Evolutionary conservation across 1,140 invertebrate species (phyloP), one percentile per base, ranked within the genome.

Genomic region (Drosophila pectinifera): DNA sequence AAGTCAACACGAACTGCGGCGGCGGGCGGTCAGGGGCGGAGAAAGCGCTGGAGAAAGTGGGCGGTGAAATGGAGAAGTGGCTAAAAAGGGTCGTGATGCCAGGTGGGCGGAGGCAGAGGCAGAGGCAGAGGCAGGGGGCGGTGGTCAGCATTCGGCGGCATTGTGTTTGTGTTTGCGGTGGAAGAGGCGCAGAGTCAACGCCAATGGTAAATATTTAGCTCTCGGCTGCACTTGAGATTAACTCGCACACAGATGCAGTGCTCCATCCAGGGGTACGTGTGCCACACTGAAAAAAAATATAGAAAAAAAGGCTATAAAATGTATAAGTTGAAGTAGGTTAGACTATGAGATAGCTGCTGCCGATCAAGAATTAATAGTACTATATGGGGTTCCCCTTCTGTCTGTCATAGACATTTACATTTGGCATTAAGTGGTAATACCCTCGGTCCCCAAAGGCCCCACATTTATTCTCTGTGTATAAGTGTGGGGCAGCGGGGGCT

Each of bases 141-240:
- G 31, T 34, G 39, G 46, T 45, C 48, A 41, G 39, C 45, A 26
- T 24, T n/a, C 34, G 45, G 63, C 54, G 53, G 54, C 38, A 36
- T 24, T 64, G 62, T 64, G 59, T 43, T 65, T 68, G 59, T 20
- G 62, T 51, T 38, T 65, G 64, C 43, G 64, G 45, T 34, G 38
- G 54, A 6, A 55, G 57, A 56, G 56, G 39, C 68, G 55, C 48
- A 69, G 53, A 61, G 68, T 63, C 63, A 75, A 67, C 69, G 77
- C 63, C 63, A 85, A 78, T 81, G 74, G 83, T 78, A 86, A 86
- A 86, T 86, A 86, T 86, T 86, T 88, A 86, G 79, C 83, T 86
- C 83, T 88, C 70, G 82, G 83, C 83, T 86, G 82, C 82, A 86
- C 82, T 86, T 86, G 82, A 86, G 82, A 86, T 86, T 83, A 86